A percentile compares a stretch with the other conserved stretches of the same genome.
Conservation (phyloP, 2,113 vertebrate genomes). For the Dipodomys spectabilis region DNA sequence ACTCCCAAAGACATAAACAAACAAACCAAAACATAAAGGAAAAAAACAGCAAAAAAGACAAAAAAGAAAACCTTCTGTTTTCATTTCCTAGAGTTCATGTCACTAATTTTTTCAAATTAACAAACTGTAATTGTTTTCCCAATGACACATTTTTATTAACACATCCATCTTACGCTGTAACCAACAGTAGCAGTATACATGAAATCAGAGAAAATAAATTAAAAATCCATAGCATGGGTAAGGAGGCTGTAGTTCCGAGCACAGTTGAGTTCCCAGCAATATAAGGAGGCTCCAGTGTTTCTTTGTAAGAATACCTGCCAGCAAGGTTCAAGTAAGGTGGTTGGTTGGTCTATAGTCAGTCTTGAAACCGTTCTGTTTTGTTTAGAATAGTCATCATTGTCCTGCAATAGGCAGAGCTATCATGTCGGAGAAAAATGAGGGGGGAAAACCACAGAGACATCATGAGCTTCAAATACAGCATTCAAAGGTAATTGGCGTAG, state of each 20-base stretch:
- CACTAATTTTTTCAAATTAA: conserved; percentile 85
- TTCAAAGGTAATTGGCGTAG: conserved; percentile 84
- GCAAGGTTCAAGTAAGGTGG: conserved; percentile 83
- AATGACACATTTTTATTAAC: conserved; percentile 91
- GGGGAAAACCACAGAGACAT: conserved; percentile 84
- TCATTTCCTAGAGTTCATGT: too few relatives aligned
- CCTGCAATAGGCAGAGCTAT: conserved; percentile 86
- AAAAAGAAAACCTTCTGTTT: too few relatives aligned
- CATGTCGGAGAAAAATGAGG: conserved; percentile 83
- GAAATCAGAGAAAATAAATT: conserved; percentile 93
- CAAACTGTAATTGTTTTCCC: conserved; percentile 91
- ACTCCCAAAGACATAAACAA: too few relatives aligned
- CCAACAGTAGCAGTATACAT: conserved; percentile 90
- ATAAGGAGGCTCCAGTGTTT: conserved; percentile 85
- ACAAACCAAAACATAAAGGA: too few relatives aligned
- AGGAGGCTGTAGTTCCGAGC: conserved; percentile 86
- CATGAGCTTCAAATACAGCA: conserved; percentile 82
- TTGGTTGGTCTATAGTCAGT: conserved; percentile 79
- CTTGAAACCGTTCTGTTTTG: conserved; percentile 81
- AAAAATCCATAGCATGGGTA: conserved; percentile 89
- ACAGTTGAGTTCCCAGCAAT: conserved; percentile 86
- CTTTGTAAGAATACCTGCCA: conserved; percentile 85
- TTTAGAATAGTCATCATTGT: conserved; percentile 89
- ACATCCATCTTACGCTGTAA: conserved; percentile 92
- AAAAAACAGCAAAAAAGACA: too few relatives aligned